These are phyloP conservation scores for Megalurothrips usitatus DNA, from an alignment of 2,888 invertebrate genomes.

Conservation along the genomic window DNA sequence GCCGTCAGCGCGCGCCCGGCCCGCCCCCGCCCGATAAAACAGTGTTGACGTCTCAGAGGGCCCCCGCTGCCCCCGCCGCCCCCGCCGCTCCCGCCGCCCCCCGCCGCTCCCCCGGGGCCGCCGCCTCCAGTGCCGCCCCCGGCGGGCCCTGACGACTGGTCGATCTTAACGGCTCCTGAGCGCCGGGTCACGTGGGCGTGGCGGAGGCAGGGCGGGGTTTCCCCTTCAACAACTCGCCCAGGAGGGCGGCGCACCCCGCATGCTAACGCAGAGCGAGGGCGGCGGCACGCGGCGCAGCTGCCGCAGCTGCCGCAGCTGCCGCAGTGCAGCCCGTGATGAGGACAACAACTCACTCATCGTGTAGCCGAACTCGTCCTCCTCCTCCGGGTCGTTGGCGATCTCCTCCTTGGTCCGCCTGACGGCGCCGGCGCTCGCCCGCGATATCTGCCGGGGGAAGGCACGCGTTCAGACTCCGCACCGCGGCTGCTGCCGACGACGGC, in stretches of 20 bases:
- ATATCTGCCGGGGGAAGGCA: conserved; percentile 63
- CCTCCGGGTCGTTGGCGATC: conserved; percentile 73
- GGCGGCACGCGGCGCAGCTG: too few relatives aligned
- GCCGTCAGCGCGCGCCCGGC: too few relatives aligned
- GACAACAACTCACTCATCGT: conserved; percentile 90
- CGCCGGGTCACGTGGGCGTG: background rate
- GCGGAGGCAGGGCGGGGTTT: too few relatives aligned
- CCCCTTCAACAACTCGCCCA: too few relatives aligned
- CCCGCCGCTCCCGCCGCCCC: background rate
- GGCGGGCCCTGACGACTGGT: background rate
- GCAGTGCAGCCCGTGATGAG: too few relatives aligned
- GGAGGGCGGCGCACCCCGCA: too few relatives aligned
- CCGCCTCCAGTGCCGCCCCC: background rate
- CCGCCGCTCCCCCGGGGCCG: background rate
- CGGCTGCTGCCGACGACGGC: background rate
- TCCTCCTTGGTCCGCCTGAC: conserved; percentile 72
- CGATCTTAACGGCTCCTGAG: background rate
- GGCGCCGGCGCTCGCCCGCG: conserved; percentile 82
- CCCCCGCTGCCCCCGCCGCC: background rate
- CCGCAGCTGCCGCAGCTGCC: background rate
- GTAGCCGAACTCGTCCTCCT: conserved; percentile 90
- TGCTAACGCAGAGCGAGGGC: too few relatives aligned
- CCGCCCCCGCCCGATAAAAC: background rate
- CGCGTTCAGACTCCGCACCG: too few relatives aligned
- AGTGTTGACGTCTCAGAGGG: background rate